These are phyloP conservation scores for Mesoligia furuncula DNA, from an alignment of 2,888 invertebrate species.

Conservation along the genomic window DNA sequence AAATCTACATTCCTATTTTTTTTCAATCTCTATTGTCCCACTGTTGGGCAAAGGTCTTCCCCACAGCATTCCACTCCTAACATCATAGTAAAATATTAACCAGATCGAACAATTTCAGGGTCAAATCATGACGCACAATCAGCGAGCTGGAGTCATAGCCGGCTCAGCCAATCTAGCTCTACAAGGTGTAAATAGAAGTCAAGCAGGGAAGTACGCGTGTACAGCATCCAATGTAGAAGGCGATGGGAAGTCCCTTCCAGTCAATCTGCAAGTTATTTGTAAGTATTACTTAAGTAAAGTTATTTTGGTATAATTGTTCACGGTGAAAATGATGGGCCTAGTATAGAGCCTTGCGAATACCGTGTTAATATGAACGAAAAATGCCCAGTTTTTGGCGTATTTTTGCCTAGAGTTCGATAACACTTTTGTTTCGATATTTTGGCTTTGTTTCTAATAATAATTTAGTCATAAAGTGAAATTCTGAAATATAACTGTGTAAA, in stretches of 20 bases:
- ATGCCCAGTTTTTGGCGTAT: not conserved
- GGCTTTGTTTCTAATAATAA: not conserved
- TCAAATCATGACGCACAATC: conserved; percentile 95
- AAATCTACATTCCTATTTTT: not conserved
- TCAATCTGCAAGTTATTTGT: conserved; percentile 97
- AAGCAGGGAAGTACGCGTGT: conserved; percentile 96
- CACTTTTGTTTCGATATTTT: not conserved
- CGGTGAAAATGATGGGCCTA: not conserved
- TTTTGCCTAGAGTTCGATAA: not conserved
- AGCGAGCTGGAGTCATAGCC: conserved; percentile 96
- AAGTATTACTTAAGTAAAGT: conserved; percentile 86
- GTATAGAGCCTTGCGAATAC: not conserved
- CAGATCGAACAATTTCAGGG: conserved; percentile 89
- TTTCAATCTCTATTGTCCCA: not conserved
- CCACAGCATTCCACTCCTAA: not conserved
- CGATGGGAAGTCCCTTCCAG: conserved; percentile 95
- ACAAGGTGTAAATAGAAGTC: conserved; percentile 94
- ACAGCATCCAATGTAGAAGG: conserved; percentile 98
- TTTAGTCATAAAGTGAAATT: too few species aligned
- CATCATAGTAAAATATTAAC: not conserved
- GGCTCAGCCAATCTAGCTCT: conserved; percentile 95
- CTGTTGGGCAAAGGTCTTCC: not conserved
- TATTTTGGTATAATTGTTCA: not conserved
- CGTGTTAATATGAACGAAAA: not conserved
- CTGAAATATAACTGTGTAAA: too few species aligned